Evolutionary conservation across 2,888 invertebrate genomes (phyloP).

Genomic region (Cheilosia urbana): DNA sequence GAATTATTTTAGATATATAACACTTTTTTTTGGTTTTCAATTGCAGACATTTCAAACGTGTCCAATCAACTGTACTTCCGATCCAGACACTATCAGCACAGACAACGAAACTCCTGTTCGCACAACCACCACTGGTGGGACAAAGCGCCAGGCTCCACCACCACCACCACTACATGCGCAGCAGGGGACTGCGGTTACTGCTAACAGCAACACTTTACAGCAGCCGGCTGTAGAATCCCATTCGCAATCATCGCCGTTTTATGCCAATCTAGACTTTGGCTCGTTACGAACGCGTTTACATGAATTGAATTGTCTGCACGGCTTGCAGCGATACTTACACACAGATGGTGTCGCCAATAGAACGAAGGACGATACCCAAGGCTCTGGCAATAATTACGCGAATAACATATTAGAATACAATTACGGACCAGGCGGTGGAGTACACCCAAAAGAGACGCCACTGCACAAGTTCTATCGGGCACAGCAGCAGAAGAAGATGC

Average conservation of each 20-base stretch:
- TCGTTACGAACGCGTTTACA: constrained; percentile 88
- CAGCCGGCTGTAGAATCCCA: constrained; percentile 21
- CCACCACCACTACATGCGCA: constrained; percentile 72
- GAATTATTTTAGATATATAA: background rate
- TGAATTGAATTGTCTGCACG: constrained; percentile 84
- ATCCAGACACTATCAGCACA: constrained; percentile 81
- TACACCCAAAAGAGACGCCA: constrained; percentile 80
- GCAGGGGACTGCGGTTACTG: constrained; percentile 72
- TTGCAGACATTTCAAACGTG: constrained; percentile 90
- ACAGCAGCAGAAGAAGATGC: constrained; percentile 86
- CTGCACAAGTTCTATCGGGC: constrained; percentile 83
- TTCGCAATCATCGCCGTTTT: constrained; percentile 80
- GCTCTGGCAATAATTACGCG: constrained; percentile 80
- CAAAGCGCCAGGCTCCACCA: constrained; percentile 75
- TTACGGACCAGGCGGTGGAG: constrained; percentile 77
- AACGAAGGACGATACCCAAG: constrained; percentile 76
- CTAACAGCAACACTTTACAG: constrained; percentile 62
- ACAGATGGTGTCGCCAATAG: constrained; percentile 75
- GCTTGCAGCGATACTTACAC: constrained; percentile 81
- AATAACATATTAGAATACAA: constrained; percentile 83
- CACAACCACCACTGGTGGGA: constrained; percentile 77
- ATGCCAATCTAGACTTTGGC: constrained; percentile 84
- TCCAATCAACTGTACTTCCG: constrained; percentile 84
- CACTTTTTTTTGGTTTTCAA: constrained; percentile 37
- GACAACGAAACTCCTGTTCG: constrained; percentile 81